These are phyloP conservation scores for Myotis vivesi DNA, from an alignment of 2,797 vertebrate genomes.

Conservation along the genomic window DNA sequence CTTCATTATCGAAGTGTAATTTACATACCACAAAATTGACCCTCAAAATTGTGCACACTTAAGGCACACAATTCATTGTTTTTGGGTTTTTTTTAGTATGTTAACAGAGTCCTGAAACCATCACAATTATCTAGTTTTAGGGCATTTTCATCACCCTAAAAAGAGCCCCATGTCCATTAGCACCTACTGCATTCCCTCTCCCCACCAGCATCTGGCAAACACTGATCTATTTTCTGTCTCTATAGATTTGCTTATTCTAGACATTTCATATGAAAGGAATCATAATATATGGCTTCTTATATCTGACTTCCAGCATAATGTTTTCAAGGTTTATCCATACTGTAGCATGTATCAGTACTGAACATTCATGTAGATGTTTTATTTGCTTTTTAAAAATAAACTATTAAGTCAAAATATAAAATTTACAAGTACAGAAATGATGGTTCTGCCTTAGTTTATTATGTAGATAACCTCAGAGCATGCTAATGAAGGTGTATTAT, in stretches of 20 bases:
- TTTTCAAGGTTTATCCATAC: not conserved
- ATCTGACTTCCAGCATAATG: not conserved
- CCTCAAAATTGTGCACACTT: not conserved
- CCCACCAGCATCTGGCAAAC: not conserved
- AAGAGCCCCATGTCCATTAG: conserved; percentile 3
- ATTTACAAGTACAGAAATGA: not conserved
- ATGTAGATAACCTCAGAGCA: not conserved
- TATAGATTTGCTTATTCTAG: not conserved
- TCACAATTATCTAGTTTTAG: not conserved
- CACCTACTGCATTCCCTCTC: not conserved
- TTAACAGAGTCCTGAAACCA: conserved; percentile 30
- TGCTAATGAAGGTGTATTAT: not conserved
- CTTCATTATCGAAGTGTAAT: conserved; percentile 27
- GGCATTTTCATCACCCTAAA: conserved; percentile 18
- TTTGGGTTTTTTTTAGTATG: not conserved
- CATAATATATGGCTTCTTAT: not conserved
- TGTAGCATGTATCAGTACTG: not conserved
- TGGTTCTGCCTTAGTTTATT: conserved; percentile 1
- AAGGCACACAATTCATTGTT: not conserved
- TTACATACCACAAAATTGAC: conserved; percentile 23
- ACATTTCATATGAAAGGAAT: not conserved
- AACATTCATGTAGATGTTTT: not conserved
- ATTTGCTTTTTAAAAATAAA: not conserved
- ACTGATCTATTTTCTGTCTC: not conserved
- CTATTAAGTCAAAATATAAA: not conserved